Conservation (phyloP, 2,888 invertebrate genomes). For the Thalpophila matura region DNA sequence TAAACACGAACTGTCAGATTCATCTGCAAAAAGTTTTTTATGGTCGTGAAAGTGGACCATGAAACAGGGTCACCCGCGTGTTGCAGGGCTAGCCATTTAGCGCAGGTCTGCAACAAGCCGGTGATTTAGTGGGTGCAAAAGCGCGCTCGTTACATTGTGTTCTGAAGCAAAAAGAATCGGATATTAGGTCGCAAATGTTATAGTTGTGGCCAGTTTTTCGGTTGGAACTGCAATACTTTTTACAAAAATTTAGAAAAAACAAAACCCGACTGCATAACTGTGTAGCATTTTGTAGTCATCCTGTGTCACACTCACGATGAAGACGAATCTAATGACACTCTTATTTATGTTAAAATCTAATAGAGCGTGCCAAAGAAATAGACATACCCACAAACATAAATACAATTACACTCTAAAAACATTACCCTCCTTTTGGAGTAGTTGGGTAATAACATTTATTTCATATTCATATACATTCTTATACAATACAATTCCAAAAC, state of each 20-base stretch:
- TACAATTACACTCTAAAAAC: too few species aligned
- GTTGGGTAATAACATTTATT: too few species aligned
- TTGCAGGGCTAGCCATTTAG: slow-evolving; percentile 35
- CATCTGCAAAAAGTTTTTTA: slow-evolving; percentile 49
- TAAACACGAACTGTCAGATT: slow-evolving; percentile 20
- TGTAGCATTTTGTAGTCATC: too few species aligned
- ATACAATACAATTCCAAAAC: too few species aligned
- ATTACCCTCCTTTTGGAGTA: too few species aligned
- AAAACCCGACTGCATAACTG: too few species aligned
- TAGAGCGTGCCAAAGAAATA: too few species aligned
- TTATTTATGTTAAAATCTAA: too few species aligned
- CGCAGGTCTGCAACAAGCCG: slow-evolving; percentile 33
- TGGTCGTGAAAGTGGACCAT: slow-evolving; percentile 28
- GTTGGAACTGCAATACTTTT: background rate
- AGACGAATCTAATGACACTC: too few species aligned
- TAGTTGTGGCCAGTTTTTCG: slow-evolving; percentile 2
- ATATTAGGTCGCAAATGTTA: slow-evolving; percentile 3
- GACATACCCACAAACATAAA: too few species aligned
- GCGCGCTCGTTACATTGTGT: slow-evolving; percentile 26
- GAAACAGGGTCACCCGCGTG: slow-evolving; percentile 41
- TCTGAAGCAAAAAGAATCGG: slow-evolving; percentile 31
- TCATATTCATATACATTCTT: too few species aligned
- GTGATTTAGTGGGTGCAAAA: slow-evolving; percentile 49
- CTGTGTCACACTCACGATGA: too few species aligned
- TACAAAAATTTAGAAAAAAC: background rate